Percentiles rank a stretch among this genome's conserved stretches.
These are phyloP conservation scores for Apogon talboti DNA, from an alignment of 2,797 vertebrate genomes.

Conservation along the genomic window DNA sequence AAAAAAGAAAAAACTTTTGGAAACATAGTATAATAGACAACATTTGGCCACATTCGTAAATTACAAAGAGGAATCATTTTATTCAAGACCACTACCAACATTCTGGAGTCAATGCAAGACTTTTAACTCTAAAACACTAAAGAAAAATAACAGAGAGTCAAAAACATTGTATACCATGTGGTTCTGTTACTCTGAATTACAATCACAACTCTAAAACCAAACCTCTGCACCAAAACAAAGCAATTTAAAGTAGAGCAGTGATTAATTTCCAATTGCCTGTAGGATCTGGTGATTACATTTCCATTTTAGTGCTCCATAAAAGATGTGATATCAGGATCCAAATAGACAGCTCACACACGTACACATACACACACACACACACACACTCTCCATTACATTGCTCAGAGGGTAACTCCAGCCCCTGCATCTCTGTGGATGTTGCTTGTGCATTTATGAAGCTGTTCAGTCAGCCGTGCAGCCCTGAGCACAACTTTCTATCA, in stretches of 20 bases:
- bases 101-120: too few relatives aligned
- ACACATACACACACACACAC: too few relatives aligned
- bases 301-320: constrained; percentile 13
- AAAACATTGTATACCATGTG: not conserved
- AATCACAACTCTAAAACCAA: constrained; percentile 5
- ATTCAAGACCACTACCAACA: too few relatives aligned
- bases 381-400: constrained; percentile 9
- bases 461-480: constrained; percentile 19
- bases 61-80: too few relatives aligned
- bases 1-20: too few relatives aligned
- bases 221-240: not conserved
- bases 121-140: too few relatives aligned
- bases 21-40: too few relatives aligned
- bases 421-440: constrained; percentile 49
- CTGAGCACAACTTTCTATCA: not conserved
- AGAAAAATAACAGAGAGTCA: not conserved
- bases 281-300: constrained; percentile 32
- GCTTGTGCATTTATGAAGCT: constrained; percentile 43
- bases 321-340: not conserved
- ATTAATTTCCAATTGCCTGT: constrained; percentile 20
- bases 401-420: constrained; percentile 29
- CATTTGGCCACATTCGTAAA: too few relatives aligned
- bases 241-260: not conserved
- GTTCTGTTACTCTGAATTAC: not conserved
- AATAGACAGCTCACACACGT: constrained; percentile 23